These are phyloP conservation scores for Mesorhabditis belari DNA, from an alignment of 2,888 invertebrate species.

Conservation along the genomic window DNA sequence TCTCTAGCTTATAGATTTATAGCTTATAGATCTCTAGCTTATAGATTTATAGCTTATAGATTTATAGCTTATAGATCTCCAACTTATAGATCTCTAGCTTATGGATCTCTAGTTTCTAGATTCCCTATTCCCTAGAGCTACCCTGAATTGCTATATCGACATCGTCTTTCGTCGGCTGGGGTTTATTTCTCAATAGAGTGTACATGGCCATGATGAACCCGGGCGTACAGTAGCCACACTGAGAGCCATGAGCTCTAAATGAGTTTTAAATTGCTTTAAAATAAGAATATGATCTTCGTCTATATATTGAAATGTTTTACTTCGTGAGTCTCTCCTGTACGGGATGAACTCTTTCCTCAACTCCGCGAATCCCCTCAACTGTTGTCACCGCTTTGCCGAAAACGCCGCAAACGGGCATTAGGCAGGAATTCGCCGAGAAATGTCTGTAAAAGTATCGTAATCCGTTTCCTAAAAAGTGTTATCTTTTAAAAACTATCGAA, in stretches of 20 bases:
- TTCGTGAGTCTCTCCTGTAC: conserved; percentile 62
- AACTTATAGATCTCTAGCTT: too few relatives aligned
- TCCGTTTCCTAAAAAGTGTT: neutral
- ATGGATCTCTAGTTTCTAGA: too few relatives aligned
- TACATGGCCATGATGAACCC: conserved; percentile 98
- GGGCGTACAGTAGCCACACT: conserved; percentile 90
- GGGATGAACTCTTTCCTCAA: conserved; percentile 68
- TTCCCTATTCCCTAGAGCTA: neutral
- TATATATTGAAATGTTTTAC: conserved; percentile 26
- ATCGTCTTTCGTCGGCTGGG: conserved; percentile 60
- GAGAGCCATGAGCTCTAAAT: conserved; percentile 73
- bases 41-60: too few relatives aligned
- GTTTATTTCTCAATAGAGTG: conserved; percentile 69
- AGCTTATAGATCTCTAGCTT: too few relatives aligned
- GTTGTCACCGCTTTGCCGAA: conserved; percentile 85
- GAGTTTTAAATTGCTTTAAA: neutral
- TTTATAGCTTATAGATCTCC: too few relatives aligned
- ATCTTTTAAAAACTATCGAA: neutral
- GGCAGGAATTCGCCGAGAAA: conserved; percentile 72
- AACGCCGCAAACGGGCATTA: conserved; percentile 77
- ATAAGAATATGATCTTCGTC: neutral
- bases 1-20: too few relatives aligned
- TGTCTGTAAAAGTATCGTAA: conserved; percentile 25
- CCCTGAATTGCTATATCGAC: conserved; percentile 46
- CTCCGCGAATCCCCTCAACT: conserved; percentile 83